Evolutionary conservation across 2,888 invertebrate species (phyloP), one percentile per base, ranked within the genome.

Genomic region (Drosophila neonasuta): DNA sequence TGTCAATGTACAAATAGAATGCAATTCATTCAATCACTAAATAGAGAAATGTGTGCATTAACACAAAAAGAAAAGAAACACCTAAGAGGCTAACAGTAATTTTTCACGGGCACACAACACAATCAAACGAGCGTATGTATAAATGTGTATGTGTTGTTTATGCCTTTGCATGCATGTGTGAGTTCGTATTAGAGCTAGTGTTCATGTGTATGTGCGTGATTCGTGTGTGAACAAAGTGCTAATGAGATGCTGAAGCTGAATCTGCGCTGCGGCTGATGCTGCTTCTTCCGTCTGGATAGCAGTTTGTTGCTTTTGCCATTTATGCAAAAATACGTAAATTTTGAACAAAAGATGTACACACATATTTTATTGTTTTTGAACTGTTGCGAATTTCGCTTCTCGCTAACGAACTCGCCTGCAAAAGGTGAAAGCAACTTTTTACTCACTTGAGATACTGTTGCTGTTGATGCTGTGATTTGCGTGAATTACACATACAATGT

Each of bases 301-400:
- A 30, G 80, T 80, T 83, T 78, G 83, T 86, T 80, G 81, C 76
- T 83, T 71, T 83, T 84, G 73, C 83, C 83, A 82, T 85, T 87
- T 83, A 87, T 87, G 87, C 86, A 78, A 76, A 86, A 56, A 71
- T 67, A 72, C 67, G 62, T 84, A 75, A 74, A 74, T 81, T 75
- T 65, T 56, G 54, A 86, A 86, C 87, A 83, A 83, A 83, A 87
- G 86, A 76, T 72, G 75, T 68, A 65, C 77, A 69, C 52, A 69
- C 68, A 71, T 41, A 63, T 57, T 73, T 78, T 74, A 78, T 80
- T 78, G 74, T 77, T 68, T 71, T 77, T 77, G 42, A 79, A 71
- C 70, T 67, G 71, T 62, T 77, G 71, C 68, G 61, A 79, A 79
- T 76, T 72, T 71, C 69, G 74, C 67, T 56, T 55, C n/a, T 55